phyloP scores from a whole-genome alignment of 1,140 invertebrate species.

The Heliconius melpomene region DNA sequence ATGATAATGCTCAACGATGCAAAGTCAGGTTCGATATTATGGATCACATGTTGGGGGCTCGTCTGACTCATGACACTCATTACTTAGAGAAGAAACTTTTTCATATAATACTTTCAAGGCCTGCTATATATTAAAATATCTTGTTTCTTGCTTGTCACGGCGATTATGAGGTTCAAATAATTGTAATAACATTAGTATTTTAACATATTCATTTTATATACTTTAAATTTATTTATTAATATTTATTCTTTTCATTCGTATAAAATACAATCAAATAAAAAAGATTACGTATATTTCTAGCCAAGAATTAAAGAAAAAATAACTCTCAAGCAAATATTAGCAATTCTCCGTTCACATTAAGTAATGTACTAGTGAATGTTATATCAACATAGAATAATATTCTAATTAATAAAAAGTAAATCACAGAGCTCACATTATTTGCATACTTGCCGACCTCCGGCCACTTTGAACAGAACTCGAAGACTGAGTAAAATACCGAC shows the following conservation, averaged over 20 bases:
- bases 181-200: no score
- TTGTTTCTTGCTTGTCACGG: neutral
- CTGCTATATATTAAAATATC: neutral
- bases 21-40: conserved; percentile 5
- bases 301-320: neutral
- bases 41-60: neutral
- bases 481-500: neutral
- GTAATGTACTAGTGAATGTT: neutral
- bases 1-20: neutral
- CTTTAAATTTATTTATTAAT: no score
- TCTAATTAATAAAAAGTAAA: neutral
- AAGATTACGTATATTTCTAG: neutral
- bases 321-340: neutral
- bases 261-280: no score
- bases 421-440: neutral
- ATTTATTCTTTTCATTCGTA: no score
- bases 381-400: conserved; percentile 9
- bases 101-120: neutral
- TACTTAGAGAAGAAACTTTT: neutral
- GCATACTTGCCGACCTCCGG: conserved; percentile 6
- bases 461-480: neutral
- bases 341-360: neutral
- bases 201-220: no score
- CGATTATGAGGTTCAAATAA: neutral
- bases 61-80: neutral